Conservation (phyloP, 2,797 vertebrate genomes). For the Epinephelus malabaricus region DNA sequence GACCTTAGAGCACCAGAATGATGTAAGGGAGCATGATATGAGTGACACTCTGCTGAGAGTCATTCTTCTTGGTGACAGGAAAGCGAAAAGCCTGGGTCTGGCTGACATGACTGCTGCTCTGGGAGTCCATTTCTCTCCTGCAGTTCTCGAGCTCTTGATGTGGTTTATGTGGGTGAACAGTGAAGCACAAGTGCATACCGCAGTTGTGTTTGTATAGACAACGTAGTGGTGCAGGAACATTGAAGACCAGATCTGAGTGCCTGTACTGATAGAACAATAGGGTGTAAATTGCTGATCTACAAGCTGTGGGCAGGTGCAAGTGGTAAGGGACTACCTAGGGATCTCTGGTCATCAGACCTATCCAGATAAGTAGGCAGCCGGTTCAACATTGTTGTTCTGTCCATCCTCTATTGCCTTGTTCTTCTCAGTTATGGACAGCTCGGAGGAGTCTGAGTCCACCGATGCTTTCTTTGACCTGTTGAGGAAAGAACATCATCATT, state of each 20-base stretch:
- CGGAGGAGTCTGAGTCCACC: slow-evolving; percentile 76
- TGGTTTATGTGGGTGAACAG: slow-evolving; percentile 9
- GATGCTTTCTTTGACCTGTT: slow-evolving; percentile 85
- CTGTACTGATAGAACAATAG: slow-evolving; percentile 51
- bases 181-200: slow-evolving; percentile 41
- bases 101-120: slow-evolving; percentile 42
- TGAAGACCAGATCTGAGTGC: slow-evolving; percentile 36
- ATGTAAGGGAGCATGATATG: slow-evolving; percentile 33
- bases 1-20: slow-evolving; percentile 63
- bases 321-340: slow-evolving; percentile 21
- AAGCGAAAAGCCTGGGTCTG: slow-evolving; percentile 27
- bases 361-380: slow-evolving; percentile 77
- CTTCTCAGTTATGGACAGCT: slow-evolving; percentile 81
- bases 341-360: slow-evolving; percentile 57
- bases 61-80: slow-evolving; percentile 39
- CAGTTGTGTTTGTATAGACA: slow-evolving; percentile 37
- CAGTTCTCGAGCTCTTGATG: slow-evolving; percentile 24
- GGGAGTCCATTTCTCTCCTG: slow-evolving; percentile 36
- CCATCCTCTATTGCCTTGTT: slow-evolving; percentile 85
- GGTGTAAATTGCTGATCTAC: slow-evolving; percentile 64
- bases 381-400: slow-evolving; percentile 87
- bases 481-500: slow-evolving; percentile 23
- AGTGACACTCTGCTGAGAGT: slow-evolving; percentile 39
- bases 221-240: slow-evolving; percentile 38
- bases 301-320: slow-evolving; percentile 65